These are phyloP conservation scores for Rotaria macrura DNA, from an alignment of 2,888 invertebrate species.

Conservation along the genomic window DNA sequence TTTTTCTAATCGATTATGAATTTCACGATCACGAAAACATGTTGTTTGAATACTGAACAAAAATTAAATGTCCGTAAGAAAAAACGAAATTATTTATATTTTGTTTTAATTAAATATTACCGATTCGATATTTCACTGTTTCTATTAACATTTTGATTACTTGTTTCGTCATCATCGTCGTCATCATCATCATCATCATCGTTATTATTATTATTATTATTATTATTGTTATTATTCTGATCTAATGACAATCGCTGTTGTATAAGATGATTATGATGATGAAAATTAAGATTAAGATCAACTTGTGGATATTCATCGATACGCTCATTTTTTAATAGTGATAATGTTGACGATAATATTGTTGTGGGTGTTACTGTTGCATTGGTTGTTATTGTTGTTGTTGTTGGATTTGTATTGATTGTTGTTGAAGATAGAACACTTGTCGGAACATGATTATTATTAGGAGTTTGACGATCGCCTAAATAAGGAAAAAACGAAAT, in stretches of 20 bases:
- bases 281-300: neutral
- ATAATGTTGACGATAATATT: neutral
- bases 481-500: neutral
- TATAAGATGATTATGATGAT: neutral
- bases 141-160: neutral
- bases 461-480: neutral
- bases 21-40: slow-evolving; percentile 15
- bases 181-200: neutral
- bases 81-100: neutral
- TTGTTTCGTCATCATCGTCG: neutral
- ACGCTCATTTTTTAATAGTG: neutral
- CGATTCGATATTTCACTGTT: neutral
- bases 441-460: neutral
- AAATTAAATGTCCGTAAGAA: neutral
- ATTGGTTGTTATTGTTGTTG: neutral
- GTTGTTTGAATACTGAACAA: neutral
- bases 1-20: slow-evolving; percentile 17
- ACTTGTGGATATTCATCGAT: neutral
- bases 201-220: neutral
- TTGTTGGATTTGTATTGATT: neutral
- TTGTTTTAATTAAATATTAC: neutral
- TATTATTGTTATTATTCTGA: neutral
- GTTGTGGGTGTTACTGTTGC: neutral
- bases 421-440: neutral
- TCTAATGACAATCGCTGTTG: neutral